phyloP scores from a whole-genome alignment of 1,140 invertebrate species.

The Drosophila nannoptera region DNA sequence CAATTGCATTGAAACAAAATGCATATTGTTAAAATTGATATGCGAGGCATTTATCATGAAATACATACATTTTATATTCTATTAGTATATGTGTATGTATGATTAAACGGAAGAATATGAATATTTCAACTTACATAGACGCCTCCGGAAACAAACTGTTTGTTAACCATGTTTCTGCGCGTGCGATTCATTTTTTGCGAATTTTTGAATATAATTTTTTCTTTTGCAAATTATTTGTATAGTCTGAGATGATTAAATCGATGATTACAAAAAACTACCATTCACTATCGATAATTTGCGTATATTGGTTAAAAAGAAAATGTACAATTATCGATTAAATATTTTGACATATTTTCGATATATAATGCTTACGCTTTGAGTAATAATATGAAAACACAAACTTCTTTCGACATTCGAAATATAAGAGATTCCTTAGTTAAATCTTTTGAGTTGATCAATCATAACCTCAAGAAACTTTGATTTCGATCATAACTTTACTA shows the following conservation, averaged over 20 bases:
- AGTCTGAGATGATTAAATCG: not conserved
- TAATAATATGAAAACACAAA: too few species aligned
- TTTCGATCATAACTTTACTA: too few species aligned
- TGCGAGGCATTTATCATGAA: constrained; percentile 17
- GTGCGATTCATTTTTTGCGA: constrained; percentile 48
- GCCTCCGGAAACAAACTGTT: constrained; percentile 54
- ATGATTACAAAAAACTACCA: too few species aligned
- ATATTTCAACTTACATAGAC: constrained; percentile 53
- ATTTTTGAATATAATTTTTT: not conserved
- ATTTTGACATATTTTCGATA: too few species aligned
- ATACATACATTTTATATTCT: constrained; percentile 3
- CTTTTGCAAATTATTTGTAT: not conserved
- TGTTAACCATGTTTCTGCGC: constrained; percentile 35
- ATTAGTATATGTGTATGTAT: constrained; percentile 1
- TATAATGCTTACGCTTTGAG: too few species aligned
- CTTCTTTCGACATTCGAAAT: too few species aligned
- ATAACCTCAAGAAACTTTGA: too few species aligned
- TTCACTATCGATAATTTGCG: too few species aligned
- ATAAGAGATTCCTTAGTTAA: too few species aligned
- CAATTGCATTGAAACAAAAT: constrained; percentile 1
- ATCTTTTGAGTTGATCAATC: too few species aligned
- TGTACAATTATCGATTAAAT: too few species aligned
- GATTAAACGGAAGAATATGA: not conserved
- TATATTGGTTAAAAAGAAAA: too few species aligned
- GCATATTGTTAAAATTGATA: constrained; percentile 4